These are phyloP conservation scores for Polyergus mexicanus DNA, from an alignment of 1,140 invertebrate genomes.

Conservation along the genomic window DNA sequence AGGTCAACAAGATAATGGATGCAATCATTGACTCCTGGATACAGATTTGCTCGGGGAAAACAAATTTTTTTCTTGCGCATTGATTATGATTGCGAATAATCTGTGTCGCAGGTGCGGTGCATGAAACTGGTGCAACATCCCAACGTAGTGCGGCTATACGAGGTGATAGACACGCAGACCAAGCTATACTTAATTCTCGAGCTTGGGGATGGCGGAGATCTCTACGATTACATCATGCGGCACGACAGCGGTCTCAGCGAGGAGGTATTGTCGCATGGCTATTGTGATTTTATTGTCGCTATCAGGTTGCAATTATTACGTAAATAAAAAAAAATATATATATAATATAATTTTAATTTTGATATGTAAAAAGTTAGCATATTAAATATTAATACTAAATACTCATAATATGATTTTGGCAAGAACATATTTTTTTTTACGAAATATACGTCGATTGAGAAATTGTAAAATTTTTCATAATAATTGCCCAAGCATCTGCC, in stretches of 20 bases:
- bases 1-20: constrained; percentile 69
- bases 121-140: constrained; percentile 99
- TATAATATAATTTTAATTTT: constrained; percentile 6
- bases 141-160: constrained; percentile 99
- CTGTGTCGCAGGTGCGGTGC: constrained; percentile 91
- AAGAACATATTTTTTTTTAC: neutral
- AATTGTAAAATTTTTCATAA: neutral
- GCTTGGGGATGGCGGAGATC: constrained; percentile 99
- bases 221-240: constrained; percentile 99
- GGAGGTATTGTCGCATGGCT: constrained; percentile 75
- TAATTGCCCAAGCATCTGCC: neutral
- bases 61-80: neutral
- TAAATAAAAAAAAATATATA: neutral
- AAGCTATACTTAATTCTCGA: constrained; percentile 98
- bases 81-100: neutral
- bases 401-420: neutral
- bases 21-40: constrained; percentile 53
- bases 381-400: neutral
- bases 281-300: constrained; percentile 45
- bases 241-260: constrained; percentile 94
- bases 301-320: neutral
- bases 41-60: neutral
- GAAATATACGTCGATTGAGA: neutral
- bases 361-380: neutral
- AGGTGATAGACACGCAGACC: constrained; percentile 99